A percentile compares a stretch with the other conserved stretches of the same genome.
Conservation (phyloP, 2,113 vertebrate species). For the Poecile atricapillus region DNA sequence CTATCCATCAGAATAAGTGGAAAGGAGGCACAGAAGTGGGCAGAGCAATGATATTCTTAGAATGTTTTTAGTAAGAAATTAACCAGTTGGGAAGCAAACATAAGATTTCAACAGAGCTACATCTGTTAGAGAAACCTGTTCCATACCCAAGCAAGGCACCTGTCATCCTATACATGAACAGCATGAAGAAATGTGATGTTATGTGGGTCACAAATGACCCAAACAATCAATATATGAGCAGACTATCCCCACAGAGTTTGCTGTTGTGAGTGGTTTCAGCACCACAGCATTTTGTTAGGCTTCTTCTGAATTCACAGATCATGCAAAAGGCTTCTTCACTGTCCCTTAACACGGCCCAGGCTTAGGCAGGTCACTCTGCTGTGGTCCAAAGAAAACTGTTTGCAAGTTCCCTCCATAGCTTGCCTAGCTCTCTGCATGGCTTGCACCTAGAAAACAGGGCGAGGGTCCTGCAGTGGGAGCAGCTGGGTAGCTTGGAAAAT, state of each 20-base stretch:
- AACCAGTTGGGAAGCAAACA: not conserved
- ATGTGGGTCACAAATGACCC: not conserved
- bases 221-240: not conserved
- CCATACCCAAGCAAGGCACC: not conserved
- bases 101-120: not conserved
- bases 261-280: not conserved
- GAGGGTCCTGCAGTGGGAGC: not conserved
- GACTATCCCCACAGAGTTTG: not conserved
- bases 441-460: not conserved
- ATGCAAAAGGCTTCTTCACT: not conserved
- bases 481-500: not conserved
- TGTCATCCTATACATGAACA: accelerated
- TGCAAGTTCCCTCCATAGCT: not conserved
- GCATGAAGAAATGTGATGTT: not conserved
- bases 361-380: not conserved
- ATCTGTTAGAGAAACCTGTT: not conserved
- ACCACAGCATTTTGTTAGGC: not conserved
- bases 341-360: not conserved
- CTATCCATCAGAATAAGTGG: not conserved
- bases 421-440: not conserved
- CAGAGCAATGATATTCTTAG: not conserved
- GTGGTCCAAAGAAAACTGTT: not conserved
- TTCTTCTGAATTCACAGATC: not conserved
- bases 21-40: not conserved
- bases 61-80: not conserved